A percentile compares a stretch with the other conserved stretches of the same genome.
Evolutionary conservation across 1,140 invertebrate species (phyloP).

Genomic region (Drosophila murphyi): DNA sequence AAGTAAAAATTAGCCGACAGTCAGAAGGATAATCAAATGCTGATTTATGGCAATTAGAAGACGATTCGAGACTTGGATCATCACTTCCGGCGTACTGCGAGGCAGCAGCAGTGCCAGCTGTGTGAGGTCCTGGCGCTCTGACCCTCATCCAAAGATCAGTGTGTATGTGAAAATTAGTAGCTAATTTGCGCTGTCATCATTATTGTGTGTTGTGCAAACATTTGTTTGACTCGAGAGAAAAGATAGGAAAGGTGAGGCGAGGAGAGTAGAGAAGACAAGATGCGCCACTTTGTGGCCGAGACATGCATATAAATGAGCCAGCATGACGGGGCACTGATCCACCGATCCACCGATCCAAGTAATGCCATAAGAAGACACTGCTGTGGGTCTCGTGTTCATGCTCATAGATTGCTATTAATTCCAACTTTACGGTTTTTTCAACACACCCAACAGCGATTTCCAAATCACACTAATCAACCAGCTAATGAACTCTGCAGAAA

Average conservation of each 20-base stretch:
- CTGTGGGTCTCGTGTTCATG: slow-evolving; percentile 11
- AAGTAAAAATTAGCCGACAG: slow-evolving; percentile 57
- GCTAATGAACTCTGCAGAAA: background rate
- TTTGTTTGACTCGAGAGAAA: slow-evolving; percentile 64
- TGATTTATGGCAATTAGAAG: slow-evolving; percentile 78
- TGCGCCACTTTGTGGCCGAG: background rate
- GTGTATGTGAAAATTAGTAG: slow-evolving; percentile 78
- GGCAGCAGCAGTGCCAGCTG: slow-evolving; percentile 64
- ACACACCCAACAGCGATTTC: slow-evolving; percentile 23
- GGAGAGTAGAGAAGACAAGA: background rate
- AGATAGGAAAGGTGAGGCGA: slow-evolving; percentile 14
- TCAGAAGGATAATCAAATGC: slow-evolving; percentile 78
- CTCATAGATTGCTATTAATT: slow-evolving; percentile 33
- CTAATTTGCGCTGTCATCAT: slow-evolving; percentile 82
- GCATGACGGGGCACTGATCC: slow-evolving; percentile 21
- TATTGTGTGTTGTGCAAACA: slow-evolving; percentile 81
- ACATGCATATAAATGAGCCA: slow-evolving; percentile 46
- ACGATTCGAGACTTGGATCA: slow-evolving; percentile 28
- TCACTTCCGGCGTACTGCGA: slow-evolving; percentile 63
- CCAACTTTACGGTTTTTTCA: slow-evolving; percentile 18
- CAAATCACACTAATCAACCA: slow-evolving; percentile 25
- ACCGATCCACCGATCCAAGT: slow-evolving; percentile 3
- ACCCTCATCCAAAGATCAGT: slow-evolving; percentile 13
- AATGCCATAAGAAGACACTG: background rate
- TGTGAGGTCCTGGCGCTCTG: slow-evolving; percentile 76